phyloP scores from a whole-genome alignment of 2,797 vertebrate species.

The Micropoecilia bifurca region DNA sequence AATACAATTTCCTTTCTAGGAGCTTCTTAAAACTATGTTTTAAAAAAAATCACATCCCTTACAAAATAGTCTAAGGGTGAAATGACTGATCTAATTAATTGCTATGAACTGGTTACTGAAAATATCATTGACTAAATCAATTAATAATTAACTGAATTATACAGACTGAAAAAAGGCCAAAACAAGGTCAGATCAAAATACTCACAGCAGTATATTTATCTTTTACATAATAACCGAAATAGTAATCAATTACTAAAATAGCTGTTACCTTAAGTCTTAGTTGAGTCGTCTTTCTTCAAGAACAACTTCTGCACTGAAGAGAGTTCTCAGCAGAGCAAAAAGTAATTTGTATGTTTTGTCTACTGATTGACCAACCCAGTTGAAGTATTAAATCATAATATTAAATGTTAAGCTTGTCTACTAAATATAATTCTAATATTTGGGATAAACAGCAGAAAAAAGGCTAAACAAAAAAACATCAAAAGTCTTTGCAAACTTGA shows the following conservation, averaged over 20 bases:
- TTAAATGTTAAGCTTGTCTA: conserved; percentile 1
- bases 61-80: background rate
- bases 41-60: background rate
- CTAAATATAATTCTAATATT: background rate
- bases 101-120: too few species aligned
- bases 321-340: background rate
- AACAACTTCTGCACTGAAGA: background rate
- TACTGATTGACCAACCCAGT: background rate
- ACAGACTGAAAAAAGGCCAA: too few species aligned
- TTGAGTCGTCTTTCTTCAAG: background rate
- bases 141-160: too few species aligned
- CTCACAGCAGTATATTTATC: too few species aligned
- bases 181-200: too few species aligned
- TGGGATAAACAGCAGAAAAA: background rate
- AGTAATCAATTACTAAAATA: too few species aligned
- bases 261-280: background rate
- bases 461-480: background rate
- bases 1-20: background rate
- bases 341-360: background rate
- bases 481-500: conserved; percentile 6
- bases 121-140: too few species aligned
- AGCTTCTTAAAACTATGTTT: background rate
- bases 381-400: background rate
- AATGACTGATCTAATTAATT: too few species aligned
- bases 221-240: too few species aligned